Conservation (phyloP, 2,113 vertebrate genomes). For the Hemiscyllium ocellatum region DNA sequence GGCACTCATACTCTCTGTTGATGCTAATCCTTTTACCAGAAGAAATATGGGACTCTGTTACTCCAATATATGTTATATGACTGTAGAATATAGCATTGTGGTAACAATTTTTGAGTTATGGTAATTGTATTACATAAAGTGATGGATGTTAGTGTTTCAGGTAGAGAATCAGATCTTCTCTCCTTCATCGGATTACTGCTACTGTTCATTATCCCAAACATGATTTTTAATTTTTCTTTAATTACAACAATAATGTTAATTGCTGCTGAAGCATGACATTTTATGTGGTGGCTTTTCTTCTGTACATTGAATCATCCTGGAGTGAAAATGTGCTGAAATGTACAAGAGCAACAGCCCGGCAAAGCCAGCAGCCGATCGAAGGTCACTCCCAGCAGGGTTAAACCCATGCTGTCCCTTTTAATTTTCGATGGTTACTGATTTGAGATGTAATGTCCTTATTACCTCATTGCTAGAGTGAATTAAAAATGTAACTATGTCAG, state of each 20-base stretch:
- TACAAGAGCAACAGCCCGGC: neutral
- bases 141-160: neutral
- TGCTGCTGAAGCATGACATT: neutral
- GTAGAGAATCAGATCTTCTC: neutral
- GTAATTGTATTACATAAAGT: neutral
- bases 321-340: neutral
- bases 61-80: neutral
- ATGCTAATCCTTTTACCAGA: neutral
- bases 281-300: neutral
- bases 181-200: neutral
- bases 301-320: neutral
- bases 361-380: neutral
- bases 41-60: neutral
- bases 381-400: slow-evolving; percentile 30
- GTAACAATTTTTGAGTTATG: neutral
- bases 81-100: neutral
- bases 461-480: neutral
- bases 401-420: slow-evolving; percentile 9
- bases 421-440: slow-evolving; percentile 5
- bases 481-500: slow-evolving; percentile 20
- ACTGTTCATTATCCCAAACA: neutral
- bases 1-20: neutral
- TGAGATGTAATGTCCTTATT: neutral
- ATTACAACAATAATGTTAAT: slow-evolving; percentile 20
- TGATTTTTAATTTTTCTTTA: neutral